Evolutionary conservation across 1,140 invertebrate genomes (phyloP).

Genomic region (Drosophila saltans): DNA sequence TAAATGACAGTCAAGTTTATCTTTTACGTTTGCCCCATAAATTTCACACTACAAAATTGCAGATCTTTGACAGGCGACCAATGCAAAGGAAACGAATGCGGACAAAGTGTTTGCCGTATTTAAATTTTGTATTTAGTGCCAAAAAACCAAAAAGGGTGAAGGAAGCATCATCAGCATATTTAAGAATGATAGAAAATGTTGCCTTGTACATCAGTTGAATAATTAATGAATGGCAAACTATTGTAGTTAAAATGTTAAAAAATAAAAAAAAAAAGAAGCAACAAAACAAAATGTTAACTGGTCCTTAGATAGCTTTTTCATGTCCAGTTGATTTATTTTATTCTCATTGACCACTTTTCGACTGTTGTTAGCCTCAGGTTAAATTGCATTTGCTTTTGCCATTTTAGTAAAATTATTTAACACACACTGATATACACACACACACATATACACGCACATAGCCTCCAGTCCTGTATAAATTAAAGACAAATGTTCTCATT

Average conservation of each 20-base stretch:
- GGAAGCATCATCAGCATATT: slow-evolving; percentile 41
- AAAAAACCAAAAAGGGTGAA: slow-evolving; percentile 24
- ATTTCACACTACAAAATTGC: slow-evolving; percentile 76
- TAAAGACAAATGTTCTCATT: slow-evolving; percentile 60
- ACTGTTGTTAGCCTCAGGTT: neutral
- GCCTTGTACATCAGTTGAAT: no score
- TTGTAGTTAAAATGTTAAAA: no score
- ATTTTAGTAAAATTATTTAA: slow-evolving; percentile 53
- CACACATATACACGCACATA: neutral
- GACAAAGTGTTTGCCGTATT: slow-evolving; percentile 18
- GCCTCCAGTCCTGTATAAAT: slow-evolving; percentile 54
- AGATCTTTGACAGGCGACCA: slow-evolving; percentile 54
- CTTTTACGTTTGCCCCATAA: slow-evolving; percentile 75
- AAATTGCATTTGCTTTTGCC: slow-evolving; percentile 53
- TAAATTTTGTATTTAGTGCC: slow-evolving; percentile 55
- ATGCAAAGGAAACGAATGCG: neutral
- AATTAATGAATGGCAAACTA: no score
- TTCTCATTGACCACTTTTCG: no score
- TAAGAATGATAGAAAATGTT: neutral
- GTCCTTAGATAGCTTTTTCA: neutral
- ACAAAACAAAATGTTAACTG: no score
- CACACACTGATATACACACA: slow-evolving; percentile 38
- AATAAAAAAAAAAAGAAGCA: no score
- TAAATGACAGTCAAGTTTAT: slow-evolving; percentile 77
- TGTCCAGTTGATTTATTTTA: neutral